Conservation (phyloP, 1,140 invertebrate species). For the Araneus ventricosus region DNA sequence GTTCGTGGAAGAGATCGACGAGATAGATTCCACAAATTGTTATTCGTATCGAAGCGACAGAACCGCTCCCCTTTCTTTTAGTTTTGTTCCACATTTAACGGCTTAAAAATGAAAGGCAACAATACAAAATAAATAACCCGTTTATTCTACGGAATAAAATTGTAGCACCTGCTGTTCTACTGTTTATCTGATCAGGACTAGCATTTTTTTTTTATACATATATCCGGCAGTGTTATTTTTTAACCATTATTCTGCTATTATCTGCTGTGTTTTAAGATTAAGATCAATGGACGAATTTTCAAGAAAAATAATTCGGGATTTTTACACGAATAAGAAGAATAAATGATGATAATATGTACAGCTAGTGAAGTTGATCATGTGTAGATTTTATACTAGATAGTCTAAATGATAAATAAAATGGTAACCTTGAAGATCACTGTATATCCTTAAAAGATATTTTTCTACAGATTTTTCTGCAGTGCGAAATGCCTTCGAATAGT, state of each 20-base stretch:
- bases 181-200: not conserved
- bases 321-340: not conserved
- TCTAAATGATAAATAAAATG: too few relatives aligned
- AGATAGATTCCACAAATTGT: not conserved
- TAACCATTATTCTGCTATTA: not conserved
- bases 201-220: not conserved
- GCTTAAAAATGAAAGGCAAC: not conserved
- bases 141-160: not conserved
- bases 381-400: too few relatives aligned
- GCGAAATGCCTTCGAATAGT: too few relatives aligned
- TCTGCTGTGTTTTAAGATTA: not conserved
- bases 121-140: not conserved
- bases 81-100: conserved; percentile 15
- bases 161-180: not conserved
- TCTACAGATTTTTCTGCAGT: too few relatives aligned
- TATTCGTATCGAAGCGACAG: not conserved
- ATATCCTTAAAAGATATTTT: too few relatives aligned
- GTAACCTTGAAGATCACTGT: too few relatives aligned
- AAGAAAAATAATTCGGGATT: not conserved
- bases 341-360: too few relatives aligned
- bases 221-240: not conserved
- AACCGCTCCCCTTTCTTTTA: not conserved
- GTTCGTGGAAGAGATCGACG: conserved; percentile 26
- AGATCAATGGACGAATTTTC: not conserved
- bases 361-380: too few relatives aligned